These are phyloP conservation scores for Campoplex capitator DNA, from an alignment of 2,888 invertebrate species.

Conservation along the genomic window DNA sequence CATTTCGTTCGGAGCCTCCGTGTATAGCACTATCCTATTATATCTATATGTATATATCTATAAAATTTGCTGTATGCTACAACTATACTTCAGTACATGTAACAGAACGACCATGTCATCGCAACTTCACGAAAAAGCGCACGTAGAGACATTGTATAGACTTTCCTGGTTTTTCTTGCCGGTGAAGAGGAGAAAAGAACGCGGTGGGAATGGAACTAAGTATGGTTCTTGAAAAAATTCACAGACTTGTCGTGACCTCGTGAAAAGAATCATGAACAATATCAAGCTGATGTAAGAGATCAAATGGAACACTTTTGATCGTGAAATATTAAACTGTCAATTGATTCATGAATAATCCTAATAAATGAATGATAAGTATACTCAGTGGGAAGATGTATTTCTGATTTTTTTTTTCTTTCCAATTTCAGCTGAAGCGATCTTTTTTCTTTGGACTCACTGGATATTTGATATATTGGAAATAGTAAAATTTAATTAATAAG, in stretches of 20 bases:
- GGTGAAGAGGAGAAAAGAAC: conserved; percentile 26
- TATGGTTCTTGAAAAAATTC: not conserved
- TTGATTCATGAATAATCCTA: too few relatives aligned
- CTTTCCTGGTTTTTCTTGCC: conserved; percentile 21
- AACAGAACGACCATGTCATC: conserved; percentile 34
- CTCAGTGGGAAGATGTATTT: not conserved
- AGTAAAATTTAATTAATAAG: not conserved
- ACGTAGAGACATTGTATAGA: conserved; percentile 11
- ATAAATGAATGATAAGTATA: not conserved
- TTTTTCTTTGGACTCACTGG: too few relatives aligned
- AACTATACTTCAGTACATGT: conserved; percentile 6
- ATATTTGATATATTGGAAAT: too few relatives aligned
- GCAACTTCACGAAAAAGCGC: conserved; percentile 3
- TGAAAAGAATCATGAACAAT: not conserved
- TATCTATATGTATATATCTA: not conserved
- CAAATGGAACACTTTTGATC: too few relatives aligned
- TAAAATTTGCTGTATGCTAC: conserved; percentile 17
- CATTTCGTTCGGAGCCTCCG: conserved; percentile 54
- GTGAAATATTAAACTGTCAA: too few relatives aligned
- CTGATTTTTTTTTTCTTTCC: too few relatives aligned
- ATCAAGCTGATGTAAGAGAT: too few relatives aligned
- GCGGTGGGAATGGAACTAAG: not conserved
- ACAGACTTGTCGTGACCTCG: not conserved
- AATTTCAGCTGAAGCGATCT: too few relatives aligned
- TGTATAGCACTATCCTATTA: conserved; percentile 7